phyloP scores from a whole-genome alignment of 92 coral and sea anemone genomes.

The Zoanthus sociatus region DNA sequence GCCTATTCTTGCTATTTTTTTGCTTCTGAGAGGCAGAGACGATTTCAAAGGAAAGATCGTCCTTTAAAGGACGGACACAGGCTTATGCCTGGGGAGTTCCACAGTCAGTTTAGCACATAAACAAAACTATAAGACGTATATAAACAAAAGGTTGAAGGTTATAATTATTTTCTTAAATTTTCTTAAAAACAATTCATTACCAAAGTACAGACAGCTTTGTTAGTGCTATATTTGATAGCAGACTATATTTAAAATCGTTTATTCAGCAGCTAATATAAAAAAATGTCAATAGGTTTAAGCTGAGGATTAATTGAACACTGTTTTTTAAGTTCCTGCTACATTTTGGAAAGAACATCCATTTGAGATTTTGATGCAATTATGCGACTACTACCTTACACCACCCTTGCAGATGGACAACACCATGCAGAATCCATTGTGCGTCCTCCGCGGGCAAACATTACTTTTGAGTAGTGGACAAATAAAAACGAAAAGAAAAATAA shows the following conservation, averaged over 20 bases:
- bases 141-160: not conserved
- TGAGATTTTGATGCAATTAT: not conserved
- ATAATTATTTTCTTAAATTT: not conserved
- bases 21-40: not conserved
- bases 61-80: not conserved
- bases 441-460: not conserved
- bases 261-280: not conserved
- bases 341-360: not conserved
- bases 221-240: not conserved
- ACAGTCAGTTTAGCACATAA: not conserved
- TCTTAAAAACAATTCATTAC: not conserved
- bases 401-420: not conserved
- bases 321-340: not conserved
- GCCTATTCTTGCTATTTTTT: not conserved
- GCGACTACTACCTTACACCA: not conserved
- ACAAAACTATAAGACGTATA: not conserved
- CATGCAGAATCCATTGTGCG: not conserved
- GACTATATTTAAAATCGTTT: not conserved
- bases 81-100: slow-evolving; percentile 2
- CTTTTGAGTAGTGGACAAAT: not conserved
- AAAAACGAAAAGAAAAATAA: not conserved
- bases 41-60: not conserved
- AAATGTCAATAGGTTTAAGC: not conserved
- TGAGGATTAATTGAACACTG: not conserved
- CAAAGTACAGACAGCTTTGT: slow-evolving; percentile 4